Conservation (phyloP, 92 coral and sea anemone genomes). For the Isaurus tuberculatus region DNA sequence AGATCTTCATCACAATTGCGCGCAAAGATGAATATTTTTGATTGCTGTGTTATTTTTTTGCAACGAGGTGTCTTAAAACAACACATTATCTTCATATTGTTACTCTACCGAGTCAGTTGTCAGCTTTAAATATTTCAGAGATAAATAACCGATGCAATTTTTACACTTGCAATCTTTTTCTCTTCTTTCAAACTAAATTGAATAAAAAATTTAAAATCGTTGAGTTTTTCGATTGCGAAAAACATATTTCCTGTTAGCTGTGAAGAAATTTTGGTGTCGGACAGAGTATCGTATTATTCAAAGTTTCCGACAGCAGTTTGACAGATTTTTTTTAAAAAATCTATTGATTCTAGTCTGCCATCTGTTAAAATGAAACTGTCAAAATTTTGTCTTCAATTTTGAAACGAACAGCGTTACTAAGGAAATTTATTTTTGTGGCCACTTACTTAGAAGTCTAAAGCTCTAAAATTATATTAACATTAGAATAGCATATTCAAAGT, state of each 20-base stretch:
- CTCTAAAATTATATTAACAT: background rate
- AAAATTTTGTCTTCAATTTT: constrained; percentile 1
- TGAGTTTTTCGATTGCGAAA: background rate
- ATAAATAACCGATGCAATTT: background rate
- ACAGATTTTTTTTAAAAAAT: background rate
- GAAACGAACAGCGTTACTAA: background rate
- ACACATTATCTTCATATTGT: background rate
- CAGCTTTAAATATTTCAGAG: background rate
- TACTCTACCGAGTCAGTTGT: background rate
- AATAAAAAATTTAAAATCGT: background rate
- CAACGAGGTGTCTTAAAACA: background rate
- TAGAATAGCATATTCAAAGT: background rate
- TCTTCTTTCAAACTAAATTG: background rate
- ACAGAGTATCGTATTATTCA: constrained; percentile 27
- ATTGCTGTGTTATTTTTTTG: constrained; percentile 4
- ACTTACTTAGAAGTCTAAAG: background rate
- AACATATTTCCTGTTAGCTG: background rate
- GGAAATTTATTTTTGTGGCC: background rate
- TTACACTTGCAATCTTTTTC: background rate
- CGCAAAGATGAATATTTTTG: background rate
- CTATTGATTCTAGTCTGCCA: constrained; percentile 11
- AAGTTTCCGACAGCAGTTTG: constrained; percentile 26
- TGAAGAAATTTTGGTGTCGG: background rate
- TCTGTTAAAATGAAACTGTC: constrained; percentile 29
- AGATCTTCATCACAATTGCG: background rate